Conservation (phyloP, 2,113 vertebrate genomes). For the Zapus hudsonius region DNA sequence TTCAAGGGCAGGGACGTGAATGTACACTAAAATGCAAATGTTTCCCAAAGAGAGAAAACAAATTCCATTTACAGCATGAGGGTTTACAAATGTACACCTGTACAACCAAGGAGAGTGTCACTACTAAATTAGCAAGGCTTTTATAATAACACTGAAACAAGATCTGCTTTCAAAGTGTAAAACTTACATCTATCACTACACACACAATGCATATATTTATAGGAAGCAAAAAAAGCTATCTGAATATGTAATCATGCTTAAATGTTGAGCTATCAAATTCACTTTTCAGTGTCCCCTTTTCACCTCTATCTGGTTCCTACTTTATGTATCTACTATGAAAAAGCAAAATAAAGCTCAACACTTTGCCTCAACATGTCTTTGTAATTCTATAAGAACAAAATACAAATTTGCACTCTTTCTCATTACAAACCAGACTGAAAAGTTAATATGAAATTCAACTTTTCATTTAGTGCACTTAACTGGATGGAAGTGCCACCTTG, state of each 20-base stretch:
- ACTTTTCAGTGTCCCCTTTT: slow-evolving; percentile 89
- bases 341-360: slow-evolving; percentile 88
- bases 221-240: slow-evolving; percentile 91
- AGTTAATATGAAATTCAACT: slow-evolving; percentile 80
- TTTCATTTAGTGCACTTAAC: slow-evolving; percentile 77
- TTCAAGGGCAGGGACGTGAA: slow-evolving; percentile 92
- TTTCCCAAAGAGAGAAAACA: slow-evolving; percentile 94
- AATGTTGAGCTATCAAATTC: slow-evolving; percentile 89
- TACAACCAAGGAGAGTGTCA: slow-evolving; percentile 97
- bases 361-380: slow-evolving; percentile 82
- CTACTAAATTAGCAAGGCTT: slow-evolving; percentile 97
- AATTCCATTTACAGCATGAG: slow-evolving; percentile 99
- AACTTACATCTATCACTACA: slow-evolving; percentile 97
- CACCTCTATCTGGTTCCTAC: slow-evolving; percentile 82
- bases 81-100: slow-evolving; percentile 99
- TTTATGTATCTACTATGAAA: slow-evolving; percentile 84
- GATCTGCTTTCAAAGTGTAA: slow-evolving; percentile 92
- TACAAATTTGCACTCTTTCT: slow-evolving; percentile 84
- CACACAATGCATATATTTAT: slow-evolving; percentile 98
- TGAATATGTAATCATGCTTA: slow-evolving; percentile 94
- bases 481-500: slow-evolving; percentile 84
- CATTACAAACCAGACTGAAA: slow-evolving; percentile 82
- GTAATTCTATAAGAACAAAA: slow-evolving; percentile 87
- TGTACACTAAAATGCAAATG: slow-evolving; percentile 99
- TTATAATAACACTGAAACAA: slow-evolving; percentile 93